phyloP scores from a whole-genome alignment of 2,113 vertebrate genomes.

The Carollia perspicillata region DNA sequence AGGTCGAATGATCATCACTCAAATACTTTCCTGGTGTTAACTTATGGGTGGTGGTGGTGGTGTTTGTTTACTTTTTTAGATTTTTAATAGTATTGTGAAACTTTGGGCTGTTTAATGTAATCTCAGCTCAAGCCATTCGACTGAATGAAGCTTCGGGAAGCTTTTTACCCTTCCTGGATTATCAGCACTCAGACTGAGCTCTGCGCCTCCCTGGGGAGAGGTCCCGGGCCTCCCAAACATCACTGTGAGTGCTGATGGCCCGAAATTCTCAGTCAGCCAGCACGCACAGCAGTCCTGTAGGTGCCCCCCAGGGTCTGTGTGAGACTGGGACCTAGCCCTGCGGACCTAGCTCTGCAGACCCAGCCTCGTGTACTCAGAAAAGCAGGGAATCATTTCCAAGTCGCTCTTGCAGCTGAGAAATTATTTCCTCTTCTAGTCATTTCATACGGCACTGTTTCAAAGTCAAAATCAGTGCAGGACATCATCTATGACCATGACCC shows the following conservation, averaged over 20 bases:
- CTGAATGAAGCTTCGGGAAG: conserved; percentile 17
- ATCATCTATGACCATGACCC: background rate
- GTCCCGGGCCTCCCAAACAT: background rate
- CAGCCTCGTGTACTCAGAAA: background rate
- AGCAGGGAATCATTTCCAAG: background rate
- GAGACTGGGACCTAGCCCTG: background rate
- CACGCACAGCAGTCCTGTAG: background rate
- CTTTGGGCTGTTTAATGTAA: background rate
- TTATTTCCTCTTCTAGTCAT: background rate
- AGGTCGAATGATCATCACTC: background rate
- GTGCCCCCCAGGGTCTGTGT: background rate
- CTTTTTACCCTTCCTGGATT: background rate
- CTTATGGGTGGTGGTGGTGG: background rate
- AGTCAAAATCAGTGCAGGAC: background rate
- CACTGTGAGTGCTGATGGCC: background rate
- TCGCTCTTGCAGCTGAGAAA: background rate
- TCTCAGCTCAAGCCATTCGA: background rate
- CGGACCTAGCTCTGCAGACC: no score
- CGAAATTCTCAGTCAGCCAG: background rate
- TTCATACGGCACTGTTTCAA: background rate
- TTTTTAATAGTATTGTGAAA: background rate
- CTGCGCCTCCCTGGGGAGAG: background rate
- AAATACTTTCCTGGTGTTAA: background rate
- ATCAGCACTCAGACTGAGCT: background rate
- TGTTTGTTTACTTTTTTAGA: background rate